Evolutionary conservation across 2,797 vertebrate genomes (phyloP), one percentile per base, ranked within the genome.

Genomic region (Acrossocheilus fasciatus): DNA sequence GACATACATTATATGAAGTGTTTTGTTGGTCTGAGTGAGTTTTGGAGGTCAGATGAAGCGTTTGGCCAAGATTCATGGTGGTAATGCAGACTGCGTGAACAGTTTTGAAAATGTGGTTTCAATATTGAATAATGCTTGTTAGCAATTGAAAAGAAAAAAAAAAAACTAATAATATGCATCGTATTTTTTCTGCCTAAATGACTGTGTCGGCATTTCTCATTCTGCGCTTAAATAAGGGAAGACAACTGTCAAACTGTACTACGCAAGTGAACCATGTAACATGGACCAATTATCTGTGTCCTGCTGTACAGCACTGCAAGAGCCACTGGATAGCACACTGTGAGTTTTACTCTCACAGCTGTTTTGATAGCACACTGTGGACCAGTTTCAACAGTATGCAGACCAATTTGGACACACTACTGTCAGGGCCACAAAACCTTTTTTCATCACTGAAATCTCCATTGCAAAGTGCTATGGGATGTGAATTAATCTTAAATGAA

Each of bases 321-420:
- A 76, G 15, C 74, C 47, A 76, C 45, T 54, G 30, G 50, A 57
- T 36, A 54, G 26, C 30, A 23, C 18, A 23, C 17, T 50, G 43
- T 50, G 45, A 18, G 26, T 75, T 52, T 85, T 76, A 85, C 84
- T 89, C 84, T 57, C 76, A 26, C 50, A 75, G 79, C 77, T 64
- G 85, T 66, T 59, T 79, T 41, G 20, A 72, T 69, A 77, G 82
- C 70, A 85, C 57, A 30, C 62, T 34, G 74, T 68, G 72, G 73
- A 68, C 66, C 78, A 79, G 87, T 43, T 85, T 80, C 39, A 82
- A 83, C 26, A 34, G 23, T 34, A 57, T 68, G 66, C 78, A 34
- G 9, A 52, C 45, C 4, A 10, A 52, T 34, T 75, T 57, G 34
- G 3, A 77, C 34, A 77, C 50, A 34, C 15, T 20, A 66, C 18